Evolutionary conservation across 2,797 vertebrate species (phyloP), one percentile per base, ranked within the genome.

Genomic region (Eleutherodactylus coqui): DNA sequence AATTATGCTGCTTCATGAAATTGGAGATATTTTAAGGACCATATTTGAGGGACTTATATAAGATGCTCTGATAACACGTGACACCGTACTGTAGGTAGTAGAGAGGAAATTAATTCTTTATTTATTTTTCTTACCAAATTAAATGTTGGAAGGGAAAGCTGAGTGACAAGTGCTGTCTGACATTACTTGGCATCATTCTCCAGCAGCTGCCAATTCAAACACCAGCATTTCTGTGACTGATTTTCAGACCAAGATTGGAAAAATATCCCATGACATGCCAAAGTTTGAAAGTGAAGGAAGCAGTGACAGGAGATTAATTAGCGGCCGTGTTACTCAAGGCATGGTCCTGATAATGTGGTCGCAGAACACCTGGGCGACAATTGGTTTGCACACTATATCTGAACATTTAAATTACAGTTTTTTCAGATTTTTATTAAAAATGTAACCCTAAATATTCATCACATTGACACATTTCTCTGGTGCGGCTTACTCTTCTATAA

Each of bases 131-230:
- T 4, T 43, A 41, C 69, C 21, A 41, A 43, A 72, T 11, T n/a
- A 69, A 69, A 21, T 13, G 21, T 34, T 34, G 24, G 69, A n/a
- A 43, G 38, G 24, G 3, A n/a, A 43, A 6, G 38, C 9, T 24
- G 67, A n/a, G 36, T 72, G 69, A 72, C 38, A 72, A 72, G 11
- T 72, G 17, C 67, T 70, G 67, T 41, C 67, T 19, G 67, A 38
- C 67, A 70, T 70, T 38, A 70, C 21, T 41, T 70, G 67, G 19
- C 67, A 70, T 24, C 67, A 10, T 70, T 36, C 19, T 41, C 36
- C 36, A 19, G n/a, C 21, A 41, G 24, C 36, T 41, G 36, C 36
- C 36, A 41, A n/a, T 41, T 70, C 19, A 70, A n/a, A 70, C 36
- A n/a, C 67, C 41, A 36, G 19, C 6, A 70, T 70, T 70, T 41